Base-by-base conservation (phyloP, 2,113 vertebrate genomes). In the Mormoops blainvillei region DNA sequence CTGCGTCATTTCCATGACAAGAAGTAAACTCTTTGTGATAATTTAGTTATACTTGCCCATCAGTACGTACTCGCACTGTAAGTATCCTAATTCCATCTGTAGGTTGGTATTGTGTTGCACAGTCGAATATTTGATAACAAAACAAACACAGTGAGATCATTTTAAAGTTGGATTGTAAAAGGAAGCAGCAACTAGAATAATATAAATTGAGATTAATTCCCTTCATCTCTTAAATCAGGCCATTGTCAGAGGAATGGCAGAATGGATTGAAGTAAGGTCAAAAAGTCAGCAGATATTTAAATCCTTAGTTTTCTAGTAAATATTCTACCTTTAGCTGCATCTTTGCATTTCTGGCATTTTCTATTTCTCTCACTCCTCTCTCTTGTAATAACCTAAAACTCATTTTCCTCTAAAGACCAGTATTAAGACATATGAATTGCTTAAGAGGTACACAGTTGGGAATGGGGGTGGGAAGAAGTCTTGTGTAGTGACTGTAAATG, bases 51-150 rank as follows among this genome's bases (percentile, higher is more conserved):
- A 78, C 31, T 92, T 70, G 88, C 77, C 84, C 97, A 82, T 97
- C 96, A 92, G 94, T 89, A 95, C 81, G 95, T 78, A 48, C 93
- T 94, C 96, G 78, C 88, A 89, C 92, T 63, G 85, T 96, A 93
- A 95, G 50, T 38, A 7, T 38, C 45, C 80, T 96, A 96, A 97
- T 98, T 96, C 94, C 93, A 96, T 94, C 95, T 97, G 96, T 97
- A 94, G 97, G 96, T 97, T 98, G 87, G 93, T 98, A 97, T 87
- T 96, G 92, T 96, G 89, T 95, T 94, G 14, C 91, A 97, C 81
- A 36, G 81, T 85, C 96, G 95, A 91, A 98, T 98, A 96, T 97
- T 88, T 65, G 0, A 89, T 89, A 48, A 61, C 83, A 85, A 74
- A 94, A 71, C 33, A 82, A 94, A 73, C 48, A 90, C 45, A 89